Base-by-base conservation (phyloP, 2,113 vertebrate species). In the Riparia riparia region DNA sequence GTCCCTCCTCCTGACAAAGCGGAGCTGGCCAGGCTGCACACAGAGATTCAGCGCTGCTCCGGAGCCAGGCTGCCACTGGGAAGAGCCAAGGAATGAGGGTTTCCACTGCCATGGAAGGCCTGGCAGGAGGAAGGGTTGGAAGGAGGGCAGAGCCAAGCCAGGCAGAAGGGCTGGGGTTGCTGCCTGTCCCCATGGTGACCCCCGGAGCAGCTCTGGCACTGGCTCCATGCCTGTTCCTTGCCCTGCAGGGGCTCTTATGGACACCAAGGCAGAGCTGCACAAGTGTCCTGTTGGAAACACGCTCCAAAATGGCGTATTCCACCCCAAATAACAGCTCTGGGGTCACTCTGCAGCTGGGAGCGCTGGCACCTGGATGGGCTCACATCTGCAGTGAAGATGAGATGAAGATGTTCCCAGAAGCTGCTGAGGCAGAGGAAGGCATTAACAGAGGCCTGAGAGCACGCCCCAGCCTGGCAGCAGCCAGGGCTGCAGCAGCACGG, bases 211-310 rank as follows among this genome's bases (percentile, higher is more conserved):
- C 26, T 29, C 24, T 37, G 64, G 93, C 50, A 56, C 60, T 50
- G 16, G 50, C 4, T 74, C 72, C 20, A 69, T 68, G 78, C 61
- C 85, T 41, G 68, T 72, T 79, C 88, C 95, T 94, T 91, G 69
- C 90, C 95, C 95, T 95, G 87, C 95, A 96, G 84, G 89, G 93
- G 93, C 95, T 72, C 95, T 94, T 44, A 90, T 72, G 94, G 95
- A 57, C 90, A 87, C 78, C 82, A 3, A 14, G 56, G 81, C 41
- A 29, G 3, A n/a, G 47, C 7, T 70, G 37, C 77, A 24, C 54
- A 14, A 50, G 34, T 65, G 7, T 10, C 17, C 70, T 58, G 54
- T 37, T 57, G 32, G 42, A 45, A 82, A 66, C 13, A 2, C 9
- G 34, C 56, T 44, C 56, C 42, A 63, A 58, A 66, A 81, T 4